Evolutionary conservation across 2,888 invertebrate genomes (phyloP).

Genomic region (Notocelia uddmanniana): DNA sequence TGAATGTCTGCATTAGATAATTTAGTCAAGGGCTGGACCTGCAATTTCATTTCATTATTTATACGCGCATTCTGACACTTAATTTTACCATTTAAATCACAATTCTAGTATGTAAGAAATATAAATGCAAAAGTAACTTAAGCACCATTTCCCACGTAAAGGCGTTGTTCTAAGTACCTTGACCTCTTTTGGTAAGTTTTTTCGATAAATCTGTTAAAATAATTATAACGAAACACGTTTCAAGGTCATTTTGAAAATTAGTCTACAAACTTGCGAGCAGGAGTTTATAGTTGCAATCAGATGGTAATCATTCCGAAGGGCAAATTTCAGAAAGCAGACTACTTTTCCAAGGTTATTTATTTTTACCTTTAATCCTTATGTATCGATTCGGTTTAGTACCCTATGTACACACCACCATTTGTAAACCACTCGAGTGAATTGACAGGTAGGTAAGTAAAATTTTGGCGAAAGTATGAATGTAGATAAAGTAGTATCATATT

Average conservation of each 20-base stretch:
- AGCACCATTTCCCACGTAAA: neutral
- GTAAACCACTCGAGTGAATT: neutral
- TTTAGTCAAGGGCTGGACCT: too few species aligned
- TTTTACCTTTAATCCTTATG: neutral
- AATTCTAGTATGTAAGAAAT: neutral
- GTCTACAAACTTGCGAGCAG: slow-evolving; percentile 7
- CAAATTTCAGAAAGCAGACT: neutral
- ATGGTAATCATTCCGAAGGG: slow-evolving; percentile 4
- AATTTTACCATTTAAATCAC: too few species aligned
- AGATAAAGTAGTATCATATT: too few species aligned
- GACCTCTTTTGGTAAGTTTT: slow-evolving; percentile 27
- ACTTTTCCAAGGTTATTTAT: neutral
- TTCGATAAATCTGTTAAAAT: slow-evolving; percentile 28
- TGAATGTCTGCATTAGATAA: too few species aligned
- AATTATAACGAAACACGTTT: slow-evolving; percentile 27
- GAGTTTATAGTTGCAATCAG: slow-evolving; percentile 24
- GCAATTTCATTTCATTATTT: too few species aligned
- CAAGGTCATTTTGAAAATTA: slow-evolving; percentile 24
- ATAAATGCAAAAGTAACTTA: neutral
- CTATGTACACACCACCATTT: neutral
- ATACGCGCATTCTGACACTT: too few species aligned
- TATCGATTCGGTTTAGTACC: neutral
- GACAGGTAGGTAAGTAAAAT: neutral
- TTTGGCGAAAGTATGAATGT: too few species aligned
- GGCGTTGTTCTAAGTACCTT: slow-evolving; percentile 18